Evolutionary conservation across 2,888 invertebrate species (phyloP).

Genomic region (Athalia cordata): DNA sequence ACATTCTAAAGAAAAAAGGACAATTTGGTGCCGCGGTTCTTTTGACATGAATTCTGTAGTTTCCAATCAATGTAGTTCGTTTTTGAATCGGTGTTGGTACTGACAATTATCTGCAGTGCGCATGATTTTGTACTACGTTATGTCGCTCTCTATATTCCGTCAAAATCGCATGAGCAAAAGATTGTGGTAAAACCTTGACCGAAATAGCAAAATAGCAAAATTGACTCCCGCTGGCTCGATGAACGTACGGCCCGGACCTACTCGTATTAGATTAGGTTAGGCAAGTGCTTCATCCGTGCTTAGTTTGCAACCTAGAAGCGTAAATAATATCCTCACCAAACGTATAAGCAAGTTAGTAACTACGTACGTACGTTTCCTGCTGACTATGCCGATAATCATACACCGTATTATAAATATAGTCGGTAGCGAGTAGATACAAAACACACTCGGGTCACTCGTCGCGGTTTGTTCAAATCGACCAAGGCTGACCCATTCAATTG

Average conservation of each 20-base stretch:
- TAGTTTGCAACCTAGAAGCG: background rate
- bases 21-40: too few species aligned
- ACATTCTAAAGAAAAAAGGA: too few species aligned
- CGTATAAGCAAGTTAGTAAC: background rate
- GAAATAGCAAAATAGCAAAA: constrained; percentile 36
- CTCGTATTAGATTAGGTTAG: background rate
- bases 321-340: background rate
- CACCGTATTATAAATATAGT: background rate
- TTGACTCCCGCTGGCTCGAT: background rate
- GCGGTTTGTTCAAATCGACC: constrained; percentile 28
- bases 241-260: background rate
- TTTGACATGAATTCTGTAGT: background rate
- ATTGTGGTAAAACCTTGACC: constrained; percentile 25
- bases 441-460: background rate
- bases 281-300: background rate
- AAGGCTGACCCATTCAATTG: constrained; percentile 21
- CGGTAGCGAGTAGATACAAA: background rate
- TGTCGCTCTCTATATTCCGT: background rate
- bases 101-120: too few species aligned
- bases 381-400: constrained; percentile 11
- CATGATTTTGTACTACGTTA: too few species aligned
- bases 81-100: background rate
- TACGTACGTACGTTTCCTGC: constrained; percentile 24
- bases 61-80: too few species aligned
- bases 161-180: background rate